Conservation (phyloP, 2,797 vertebrate genomes). For the Bradypus variegatus region DNA sequence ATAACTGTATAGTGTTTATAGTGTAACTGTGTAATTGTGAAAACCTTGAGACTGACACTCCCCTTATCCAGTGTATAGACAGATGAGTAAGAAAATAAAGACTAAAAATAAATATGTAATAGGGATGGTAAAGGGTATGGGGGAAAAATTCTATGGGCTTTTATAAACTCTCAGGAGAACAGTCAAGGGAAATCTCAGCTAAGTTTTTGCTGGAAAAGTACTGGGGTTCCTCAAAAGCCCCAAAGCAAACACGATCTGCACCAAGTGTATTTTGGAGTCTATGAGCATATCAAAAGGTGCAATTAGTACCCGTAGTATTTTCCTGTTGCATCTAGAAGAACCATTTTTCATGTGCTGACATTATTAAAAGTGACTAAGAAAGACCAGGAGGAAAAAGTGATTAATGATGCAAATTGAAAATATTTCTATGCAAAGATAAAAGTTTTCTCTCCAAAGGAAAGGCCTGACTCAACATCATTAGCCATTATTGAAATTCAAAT, state of each 20-base stretch:
- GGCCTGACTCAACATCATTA: background rate
- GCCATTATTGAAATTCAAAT: background rate
- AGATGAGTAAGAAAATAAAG: too few species aligned
- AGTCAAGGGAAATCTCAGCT: background rate
- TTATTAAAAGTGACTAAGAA: background rate
- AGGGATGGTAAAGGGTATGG: too few species aligned
- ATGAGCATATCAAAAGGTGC: background rate
- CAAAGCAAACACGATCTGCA: background rate
- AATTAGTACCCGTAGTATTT: background rate
- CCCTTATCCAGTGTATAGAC: too few species aligned
- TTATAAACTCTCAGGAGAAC: background rate
- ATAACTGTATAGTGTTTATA: too few species aligned
- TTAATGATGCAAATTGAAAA: background rate
- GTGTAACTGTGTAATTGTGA: too few species aligned
- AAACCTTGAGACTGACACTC: too few species aligned
- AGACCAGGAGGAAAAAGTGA: slow-evolving; percentile 21
- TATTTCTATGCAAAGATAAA: background rate
- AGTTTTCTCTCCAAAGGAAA: background rate
- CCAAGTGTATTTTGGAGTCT: background rate
- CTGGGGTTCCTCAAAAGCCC: background rate
- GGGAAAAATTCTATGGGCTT: too few species aligned
- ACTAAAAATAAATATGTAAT: too few species aligned
- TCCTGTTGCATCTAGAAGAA: background rate
- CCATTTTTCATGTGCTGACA: background rate
- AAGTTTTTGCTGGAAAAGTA: background rate